These are phyloP conservation scores for Oscheius sp. DNA, from an alignment of 1,140 invertebrate species.

Conservation along the genomic window DNA sequence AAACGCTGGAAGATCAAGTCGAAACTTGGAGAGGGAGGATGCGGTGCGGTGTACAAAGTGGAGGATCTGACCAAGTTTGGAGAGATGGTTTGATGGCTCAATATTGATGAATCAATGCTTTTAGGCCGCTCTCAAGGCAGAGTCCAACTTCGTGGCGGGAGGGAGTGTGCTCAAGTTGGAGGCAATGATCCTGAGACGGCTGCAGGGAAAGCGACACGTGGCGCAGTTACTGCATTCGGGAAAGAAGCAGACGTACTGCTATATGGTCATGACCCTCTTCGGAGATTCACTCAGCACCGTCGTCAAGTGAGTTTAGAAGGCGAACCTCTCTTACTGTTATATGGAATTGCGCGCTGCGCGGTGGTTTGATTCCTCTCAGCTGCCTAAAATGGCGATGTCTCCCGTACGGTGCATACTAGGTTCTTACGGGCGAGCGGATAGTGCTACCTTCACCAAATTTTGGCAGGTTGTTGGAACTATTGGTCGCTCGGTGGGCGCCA, in stretches of 20 bases:
- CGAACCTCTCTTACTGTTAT: too few species aligned
- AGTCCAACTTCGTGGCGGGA: slow-evolving; percentile 19
- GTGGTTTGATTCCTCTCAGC: too few species aligned
- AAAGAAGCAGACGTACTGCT: slow-evolving; percentile 37
- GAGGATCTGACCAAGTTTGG: slow-evolving; percentile 22
- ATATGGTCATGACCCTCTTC: slow-evolving; percentile 51
- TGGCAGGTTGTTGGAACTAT: too few species aligned
- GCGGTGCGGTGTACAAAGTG: slow-evolving; percentile 46
- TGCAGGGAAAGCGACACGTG: slow-evolving; percentile 27
- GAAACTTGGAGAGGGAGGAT: slow-evolving; percentile 44
- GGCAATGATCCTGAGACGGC: slow-evolving; percentile 8
- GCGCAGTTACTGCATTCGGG: slow-evolving; percentile 30
- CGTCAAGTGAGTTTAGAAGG: too few species aligned
- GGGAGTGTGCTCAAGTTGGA: slow-evolving; percentile 40
- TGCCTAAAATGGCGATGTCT: too few species aligned
- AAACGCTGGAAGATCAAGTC: slow-evolving; percentile 37
- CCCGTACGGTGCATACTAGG: too few species aligned
- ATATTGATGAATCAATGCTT: too few species aligned
- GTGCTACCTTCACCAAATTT: too few species aligned
- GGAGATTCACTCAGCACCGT: slow-evolving; percentile 39
- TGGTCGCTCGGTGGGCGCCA: too few species aligned
- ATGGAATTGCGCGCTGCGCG: too few species aligned
- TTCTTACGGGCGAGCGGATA: too few species aligned
- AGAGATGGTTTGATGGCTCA: too few species aligned
- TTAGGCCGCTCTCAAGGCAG: slow-evolving; percentile 33